Conservation (phyloP, 2,888 invertebrate species). For the Belgica antarctica region DNA sequence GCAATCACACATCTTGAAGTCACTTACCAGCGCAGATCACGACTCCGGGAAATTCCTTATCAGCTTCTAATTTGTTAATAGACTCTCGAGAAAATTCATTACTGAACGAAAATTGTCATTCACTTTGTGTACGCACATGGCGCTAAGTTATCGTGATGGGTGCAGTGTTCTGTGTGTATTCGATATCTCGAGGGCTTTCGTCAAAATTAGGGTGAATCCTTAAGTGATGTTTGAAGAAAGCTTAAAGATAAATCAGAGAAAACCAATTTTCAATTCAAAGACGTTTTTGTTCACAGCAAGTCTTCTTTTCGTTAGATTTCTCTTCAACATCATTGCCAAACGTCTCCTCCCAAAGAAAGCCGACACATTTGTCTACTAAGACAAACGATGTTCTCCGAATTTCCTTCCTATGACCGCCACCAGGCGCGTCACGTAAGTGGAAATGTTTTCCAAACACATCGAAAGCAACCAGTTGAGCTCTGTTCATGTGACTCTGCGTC, state of each 20-base stretch:
- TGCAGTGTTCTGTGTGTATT: not conserved
- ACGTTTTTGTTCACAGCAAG: too few relatives aligned
- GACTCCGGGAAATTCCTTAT: conserved; percentile 10
- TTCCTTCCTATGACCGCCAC: too few relatives aligned
- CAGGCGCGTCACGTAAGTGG: conserved; percentile 1
- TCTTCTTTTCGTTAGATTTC: too few relatives aligned
- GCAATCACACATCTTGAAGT: not conserved
- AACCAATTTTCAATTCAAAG: too few relatives aligned
- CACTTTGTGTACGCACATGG: conserved; percentile 16
- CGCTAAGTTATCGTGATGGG: conserved; percentile 7
- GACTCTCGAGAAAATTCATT: not conserved
- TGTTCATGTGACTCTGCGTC: not conserved
- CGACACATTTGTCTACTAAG: too few relatives aligned
- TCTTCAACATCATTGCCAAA: too few relatives aligned
- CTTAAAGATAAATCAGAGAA: too few relatives aligned
- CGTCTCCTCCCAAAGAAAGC: too few relatives aligned
- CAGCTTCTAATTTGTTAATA: conserved; percentile 13
- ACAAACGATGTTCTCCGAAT: too few relatives aligned
- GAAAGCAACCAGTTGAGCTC: not conserved
- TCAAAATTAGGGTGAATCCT: not conserved
- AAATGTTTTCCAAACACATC: not conserved
- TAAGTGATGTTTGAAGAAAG: not conserved
- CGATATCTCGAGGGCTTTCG: conserved; percentile 6
- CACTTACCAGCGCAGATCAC: not conserved
- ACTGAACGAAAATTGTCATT: not conserved